Evolutionary conservation across 2,797 vertebrate genomes (phyloP).

Genomic region (Bucorvus abyssinicus): DNA sequence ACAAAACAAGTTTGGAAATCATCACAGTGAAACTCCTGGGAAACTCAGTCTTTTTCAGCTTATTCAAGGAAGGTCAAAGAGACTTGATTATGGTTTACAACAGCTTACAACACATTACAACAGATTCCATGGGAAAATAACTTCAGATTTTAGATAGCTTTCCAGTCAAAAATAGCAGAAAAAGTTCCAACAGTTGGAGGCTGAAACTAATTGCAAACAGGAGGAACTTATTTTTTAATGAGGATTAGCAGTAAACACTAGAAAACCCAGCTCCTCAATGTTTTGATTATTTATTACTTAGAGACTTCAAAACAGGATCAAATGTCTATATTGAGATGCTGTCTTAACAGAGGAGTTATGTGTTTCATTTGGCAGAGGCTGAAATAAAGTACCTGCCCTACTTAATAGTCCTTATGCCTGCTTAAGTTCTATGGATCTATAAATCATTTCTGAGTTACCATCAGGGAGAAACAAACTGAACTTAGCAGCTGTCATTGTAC

Average conservation of each 20-base stretch:
- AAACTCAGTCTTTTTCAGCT: neutral
- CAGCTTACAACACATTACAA: neutral
- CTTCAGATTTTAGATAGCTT: neutral
- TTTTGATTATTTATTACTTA: neutral
- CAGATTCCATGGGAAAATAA: neutral
- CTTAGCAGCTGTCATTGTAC: neutral
- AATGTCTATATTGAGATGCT: neutral
- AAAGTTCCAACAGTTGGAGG: neutral
- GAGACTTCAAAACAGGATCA: neutral
- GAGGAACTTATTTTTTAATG: neutral
- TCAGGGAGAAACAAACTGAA: neutral
- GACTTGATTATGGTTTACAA: neutral
- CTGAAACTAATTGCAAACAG: neutral
- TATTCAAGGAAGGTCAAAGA: neutral
- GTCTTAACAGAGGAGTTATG: neutral
- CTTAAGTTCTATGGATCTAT: neutral
- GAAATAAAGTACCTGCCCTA: neutral
- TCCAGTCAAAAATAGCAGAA: neutral
- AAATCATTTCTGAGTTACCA: neutral
- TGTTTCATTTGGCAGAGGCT: neutral
- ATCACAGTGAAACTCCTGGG: neutral
- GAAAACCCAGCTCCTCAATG: neutral
- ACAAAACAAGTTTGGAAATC: neutral
- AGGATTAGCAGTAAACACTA: neutral
- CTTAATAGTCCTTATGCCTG: neutral